These are phyloP conservation scores for Pleuronectes platessa DNA, from an alignment of 2,113 vertebrate species.

Conservation along the genomic window DNA sequence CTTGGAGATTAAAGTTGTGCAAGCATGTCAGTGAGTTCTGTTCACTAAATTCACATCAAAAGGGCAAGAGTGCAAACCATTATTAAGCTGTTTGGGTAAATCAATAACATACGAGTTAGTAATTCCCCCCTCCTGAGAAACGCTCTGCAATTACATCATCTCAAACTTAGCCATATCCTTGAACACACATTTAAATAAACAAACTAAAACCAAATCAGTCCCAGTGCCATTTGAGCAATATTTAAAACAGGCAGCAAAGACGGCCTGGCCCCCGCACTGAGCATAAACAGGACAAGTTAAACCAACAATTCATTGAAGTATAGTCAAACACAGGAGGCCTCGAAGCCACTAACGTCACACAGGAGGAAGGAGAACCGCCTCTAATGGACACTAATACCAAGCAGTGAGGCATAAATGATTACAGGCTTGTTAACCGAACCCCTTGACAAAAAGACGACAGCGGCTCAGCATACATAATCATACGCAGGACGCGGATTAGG, in stretches of 20 bases:
- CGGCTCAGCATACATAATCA: constrained; percentile 20
- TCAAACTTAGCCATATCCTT: constrained; percentile 4
- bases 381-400: constrained; percentile 44
- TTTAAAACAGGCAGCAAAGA: constrained; percentile 51
- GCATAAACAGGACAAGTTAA: constrained; percentile 25
- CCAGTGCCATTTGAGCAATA: constrained; percentile 28
- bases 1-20: background rate
- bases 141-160: constrained; percentile 9
- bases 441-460: constrained; percentile 38
- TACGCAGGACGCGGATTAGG: constrained; percentile 22
- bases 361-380: constrained; percentile 15
- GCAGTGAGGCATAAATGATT: constrained; percentile 31
- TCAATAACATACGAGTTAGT: background rate
- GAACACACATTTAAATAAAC: constrained; percentile 58
- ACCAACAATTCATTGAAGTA: constrained; percentile 30
- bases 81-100: background rate
- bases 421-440: constrained; percentile 38
- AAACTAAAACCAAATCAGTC: constrained; percentile 59
- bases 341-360: constrained; percentile 1
- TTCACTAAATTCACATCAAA: constrained; percentile 5
- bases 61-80: background rate
- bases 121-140: constrained; percentile 19
- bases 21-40: background rate
- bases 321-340: constrained; percentile 26
- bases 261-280: background rate